Evolutionary conservation across 2,113 vertebrate genomes (phyloP).

Genomic region (Protobothrops flavoviridis): DNA sequence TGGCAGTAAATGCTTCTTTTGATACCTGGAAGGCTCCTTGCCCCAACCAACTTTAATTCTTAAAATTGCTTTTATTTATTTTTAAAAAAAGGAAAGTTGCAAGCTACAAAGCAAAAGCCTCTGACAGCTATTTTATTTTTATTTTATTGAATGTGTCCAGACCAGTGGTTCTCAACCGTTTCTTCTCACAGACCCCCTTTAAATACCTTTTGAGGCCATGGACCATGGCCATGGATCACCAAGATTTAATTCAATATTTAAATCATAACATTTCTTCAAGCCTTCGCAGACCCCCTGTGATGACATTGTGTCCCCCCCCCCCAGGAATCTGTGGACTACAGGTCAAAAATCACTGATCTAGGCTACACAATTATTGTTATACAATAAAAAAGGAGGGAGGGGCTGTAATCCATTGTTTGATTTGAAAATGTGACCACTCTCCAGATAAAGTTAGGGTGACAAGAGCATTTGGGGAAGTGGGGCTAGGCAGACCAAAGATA

Average conservation of each 20-base stretch:
- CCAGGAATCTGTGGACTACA: neutral
- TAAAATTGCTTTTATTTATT: neutral
- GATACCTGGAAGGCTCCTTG: neutral
- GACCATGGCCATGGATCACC: neutral
- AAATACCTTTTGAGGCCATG: neutral
- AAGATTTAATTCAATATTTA: neutral
- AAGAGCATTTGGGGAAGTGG: neutral
- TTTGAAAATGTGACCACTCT: neutral
- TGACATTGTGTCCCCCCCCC: neutral
- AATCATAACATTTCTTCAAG: neutral
- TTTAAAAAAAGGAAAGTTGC: neutral
- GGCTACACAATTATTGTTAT: neutral
- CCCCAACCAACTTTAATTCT: neutral
- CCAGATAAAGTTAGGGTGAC: neutral
- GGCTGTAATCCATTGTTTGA: neutral
- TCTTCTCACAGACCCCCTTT: neutral
- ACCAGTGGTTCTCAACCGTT: neutral
- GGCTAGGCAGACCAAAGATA: neutral
- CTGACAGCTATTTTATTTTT: too few relatives aligned
- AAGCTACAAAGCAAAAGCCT: neutral
- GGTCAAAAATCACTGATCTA: neutral
- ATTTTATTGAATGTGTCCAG: neutral
- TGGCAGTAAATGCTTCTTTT: neutral
- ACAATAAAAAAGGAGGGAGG: neutral
- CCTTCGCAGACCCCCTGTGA: neutral